Base-by-base conservation (phyloP, 2,888 invertebrate genomes). In the Hyles lineata region DNA sequence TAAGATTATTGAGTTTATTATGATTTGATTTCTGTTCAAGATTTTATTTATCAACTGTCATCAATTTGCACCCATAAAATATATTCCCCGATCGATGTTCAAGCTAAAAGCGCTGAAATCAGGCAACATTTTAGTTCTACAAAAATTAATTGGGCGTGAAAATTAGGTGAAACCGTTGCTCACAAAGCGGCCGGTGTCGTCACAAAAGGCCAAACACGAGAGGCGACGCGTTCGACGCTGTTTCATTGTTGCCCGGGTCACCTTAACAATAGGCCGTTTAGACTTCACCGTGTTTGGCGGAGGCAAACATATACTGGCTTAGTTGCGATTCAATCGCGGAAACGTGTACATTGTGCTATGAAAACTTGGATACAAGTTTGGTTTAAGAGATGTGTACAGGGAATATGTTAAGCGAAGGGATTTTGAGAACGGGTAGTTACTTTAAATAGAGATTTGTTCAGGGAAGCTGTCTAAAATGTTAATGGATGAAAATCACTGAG, bases 201-300 rank as follows among this genome's bases (percentile, higher is more conserved):
- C 23, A 67, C 50, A 67, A 67, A 67, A 67, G 67, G 67, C 43
- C 67, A 23, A 67, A 23, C 67, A 50, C 43, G 67, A 43, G 23
- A 67, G 67, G 15, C 23, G 23, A 2, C 50, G 67, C 32, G 19
- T 43, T 55, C n/a, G 55, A n/a, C 55, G 55, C 55, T 8, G 19
- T 55, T 55, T 55, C 35, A 67, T 63, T 50, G 67, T 67, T 21
- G 15, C 23, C 23, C 50, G 67, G 50, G 67, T 50, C 50, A 50
- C 32, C 32, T 9, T 67, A 23, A 67, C 43, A 67, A 67, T 67
- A 15, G 23, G 23, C 50, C 23, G 67, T 67, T 67, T 67, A 50
- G 43, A 50, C 21, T 15, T 17, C 15, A 17, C 50, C 50, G 23
- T 67, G 50, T 67, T 62, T 67, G 67, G 23, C 23, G 43, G 9